These are phyloP conservation scores for Incurvaria masculella DNA, from an alignment of 2,888 invertebrate genomes.

Conservation along the genomic window DNA sequence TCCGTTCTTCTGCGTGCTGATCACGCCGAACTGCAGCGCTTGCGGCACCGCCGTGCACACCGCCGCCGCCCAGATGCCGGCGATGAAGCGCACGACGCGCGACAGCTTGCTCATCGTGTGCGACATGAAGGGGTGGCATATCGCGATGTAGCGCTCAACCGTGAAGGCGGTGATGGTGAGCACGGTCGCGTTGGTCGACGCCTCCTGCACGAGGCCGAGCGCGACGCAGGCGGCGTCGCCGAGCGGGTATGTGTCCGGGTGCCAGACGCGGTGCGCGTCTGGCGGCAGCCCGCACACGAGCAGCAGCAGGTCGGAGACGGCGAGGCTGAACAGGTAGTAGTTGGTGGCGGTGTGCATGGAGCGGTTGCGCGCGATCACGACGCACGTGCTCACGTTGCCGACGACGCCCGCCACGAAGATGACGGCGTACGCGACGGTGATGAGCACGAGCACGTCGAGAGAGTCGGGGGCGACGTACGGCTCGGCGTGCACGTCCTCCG, in stretches of 20 bases:
- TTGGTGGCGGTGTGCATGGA: slow-evolving; percentile 86
- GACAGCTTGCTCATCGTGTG: slow-evolving; percentile 83
- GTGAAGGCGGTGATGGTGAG: slow-evolving; percentile 86
- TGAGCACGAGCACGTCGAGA: slow-evolving; percentile 60
- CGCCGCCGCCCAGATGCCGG: slow-evolving; percentile 75
- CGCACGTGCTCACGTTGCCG: slow-evolving; percentile 77
- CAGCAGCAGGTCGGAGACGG: slow-evolving; percentile 72
- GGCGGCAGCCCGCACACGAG: slow-evolving; percentile 75
- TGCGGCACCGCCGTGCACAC: slow-evolving; percentile 72
- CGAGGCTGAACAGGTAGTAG: slow-evolving; percentile 77
- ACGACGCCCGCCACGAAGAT: slow-evolving; percentile 72
- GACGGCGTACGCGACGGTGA: slow-evolving; percentile 63
- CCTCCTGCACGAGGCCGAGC: slow-evolving; percentile 76
- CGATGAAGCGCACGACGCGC: slow-evolving; percentile 73
- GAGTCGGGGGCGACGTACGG: slow-evolving; percentile 45
- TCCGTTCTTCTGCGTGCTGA: slow-evolving; percentile 45
- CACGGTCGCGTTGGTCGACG: slow-evolving; percentile 83
- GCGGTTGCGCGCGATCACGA: slow-evolving; percentile 71
- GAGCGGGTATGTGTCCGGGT: slow-evolving; percentile 68
- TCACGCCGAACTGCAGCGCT: slow-evolving; percentile 76
- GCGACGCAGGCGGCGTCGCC: slow-evolving; percentile 75
- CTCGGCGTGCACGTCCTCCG: slow-evolving; percentile 10
- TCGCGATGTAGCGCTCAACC: slow-evolving; percentile 83
- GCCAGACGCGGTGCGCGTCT: slow-evolving; percentile 75
- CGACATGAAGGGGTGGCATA: slow-evolving; percentile 80